Conservation (phyloP, 2,888 invertebrate species). For the Hyppa rectilinea region DNA sequence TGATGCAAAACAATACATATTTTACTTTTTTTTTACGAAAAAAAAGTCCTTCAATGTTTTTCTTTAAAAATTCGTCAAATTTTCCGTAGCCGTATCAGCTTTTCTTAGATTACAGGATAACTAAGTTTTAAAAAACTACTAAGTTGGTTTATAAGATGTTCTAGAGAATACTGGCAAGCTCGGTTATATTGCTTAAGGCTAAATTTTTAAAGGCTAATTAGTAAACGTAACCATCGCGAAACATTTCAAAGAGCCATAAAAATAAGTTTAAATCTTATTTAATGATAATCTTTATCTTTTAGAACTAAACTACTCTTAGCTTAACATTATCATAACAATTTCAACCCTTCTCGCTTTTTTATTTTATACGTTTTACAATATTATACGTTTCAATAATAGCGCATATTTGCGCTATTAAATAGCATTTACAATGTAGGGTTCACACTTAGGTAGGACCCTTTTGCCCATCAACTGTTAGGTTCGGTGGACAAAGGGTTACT, state of each 20-base stretch:
- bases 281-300: slow-evolving; percentile 17
- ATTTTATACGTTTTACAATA: too few relatives aligned
- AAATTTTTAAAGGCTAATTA: background rate
- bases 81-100: too few relatives aligned
- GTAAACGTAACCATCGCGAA: background rate
- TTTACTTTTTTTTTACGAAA: background rate
- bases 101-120: background rate
- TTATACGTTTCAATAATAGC: slow-evolving; percentile 31
- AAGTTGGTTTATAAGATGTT: background rate
- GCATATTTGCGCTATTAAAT: slow-evolving; percentile 28
- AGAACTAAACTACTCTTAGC: background rate
- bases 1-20: too few relatives aligned
- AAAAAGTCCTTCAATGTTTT: background rate
- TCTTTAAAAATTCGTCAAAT: background rate
- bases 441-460: slow-evolving; percentile 14
- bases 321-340: slow-evolving; percentile 14
- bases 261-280: background rate
- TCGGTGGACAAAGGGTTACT: slow-evolving; percentile 50
- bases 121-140: background rate
- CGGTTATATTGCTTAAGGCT: background rate
- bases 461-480: slow-evolving; percentile 29
- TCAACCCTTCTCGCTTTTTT: slow-evolving; percentile 17
- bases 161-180: background rate
- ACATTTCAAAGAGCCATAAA: background rate
- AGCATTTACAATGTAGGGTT: slow-evolving; percentile 27